Evolutionary conservation across 1,140 invertebrate species (phyloP), one percentile per base, ranked within the genome.

Genomic region (Brachionus rotundiformis): DNA sequence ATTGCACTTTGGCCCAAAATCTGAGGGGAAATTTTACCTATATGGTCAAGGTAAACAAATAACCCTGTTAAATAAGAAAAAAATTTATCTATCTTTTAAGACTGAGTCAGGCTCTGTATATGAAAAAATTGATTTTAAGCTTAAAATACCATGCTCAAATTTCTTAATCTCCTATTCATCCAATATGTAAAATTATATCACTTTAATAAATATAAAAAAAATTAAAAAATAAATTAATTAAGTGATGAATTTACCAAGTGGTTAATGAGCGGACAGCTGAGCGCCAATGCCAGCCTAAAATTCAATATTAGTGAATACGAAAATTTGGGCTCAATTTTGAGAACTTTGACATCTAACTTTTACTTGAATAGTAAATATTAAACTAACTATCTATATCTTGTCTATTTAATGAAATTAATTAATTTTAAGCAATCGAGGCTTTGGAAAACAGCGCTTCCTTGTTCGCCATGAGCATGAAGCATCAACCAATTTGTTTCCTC

Each of bases 81-180:
- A 19, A 36, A 39, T 19, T 63, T 41, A 59, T 33, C 3, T 31
- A 49, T 79, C 54, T 39, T 54, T 10, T 7, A 19, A 79, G 59
- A 79, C 47, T 27, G 76, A 79, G 19, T 79, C 47, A 3, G 68
- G 36, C 7, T 59, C 76, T 27, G 54, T 79, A n/a, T 29, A 54
- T 27, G 76, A 79, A 41, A 79, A 79, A 33, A 54, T 79, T 59
- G 76, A 79, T 63, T 79, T 79, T 59, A 79, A 79, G 27, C 47
- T 79, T 0, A 79, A 59, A 10, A 54, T 79, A 13, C 76, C 23
- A 31, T 79, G 76, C 13, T 79, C 76, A 4, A 39, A n/a, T 16
- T 79, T 79, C 23, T 39, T 79, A 1, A 79, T 79, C 19, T n/a
- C 19, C 2, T 49, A 23, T 36, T 59, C 31, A 59, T 54, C n/a